Base-by-base conservation (phyloP, 2,888 invertebrate genomes). In the Galeruca laticollis region DNA sequence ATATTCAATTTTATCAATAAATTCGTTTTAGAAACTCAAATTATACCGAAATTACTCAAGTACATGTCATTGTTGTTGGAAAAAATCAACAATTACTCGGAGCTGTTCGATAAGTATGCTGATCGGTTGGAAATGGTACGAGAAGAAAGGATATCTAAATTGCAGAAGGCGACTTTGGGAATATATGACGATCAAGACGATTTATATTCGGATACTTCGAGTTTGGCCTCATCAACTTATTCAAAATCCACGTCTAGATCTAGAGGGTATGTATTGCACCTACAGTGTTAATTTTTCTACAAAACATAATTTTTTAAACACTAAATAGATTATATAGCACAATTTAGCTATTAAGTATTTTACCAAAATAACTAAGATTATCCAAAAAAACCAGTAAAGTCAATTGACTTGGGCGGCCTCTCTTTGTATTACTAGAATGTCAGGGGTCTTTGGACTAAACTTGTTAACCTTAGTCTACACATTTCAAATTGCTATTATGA, bases 141-240 rank as follows among this genome's bases (percentile, higher is more conserved):
- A 43, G 77, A 83, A 49, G 82, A 84, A 3, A 85, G 85, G 60
- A 80, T 79, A 1, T 78, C 78, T 10, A 82, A 81, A 74, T 73
- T 75, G n/a, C 61, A 57, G 10, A 69, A 59, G n/a, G 20, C 11
- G 15, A 33, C 52, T 8, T 43, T 18, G 33, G 69, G 33, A 75
- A 78, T 63, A 69, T 18, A 77, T 43, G 80, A 83, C 40, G 83
- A 87, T 74, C 88, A 89, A 49, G 85, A 85, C 64, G 77, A 77
- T 70, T 66, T 77, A 54, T 77, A 76, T 68, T 78, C 64, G 2
- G 54, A 20, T 3, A 11, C 65, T 9, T 54, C 21, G 6, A 49
- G 35, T 20, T 13, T 31, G 6, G 18, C 21, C 6, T 59, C 57
- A 51, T 37, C 15, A n/a, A 6, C 49, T 18, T 0, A 3, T 2